A percentile compares a stretch with the other conserved stretches of the same genome.
Evolutionary conservation across 2,113 vertebrate genomes (phyloP).

Genomic region (Poeciliopsis turrubarensis): DNA sequence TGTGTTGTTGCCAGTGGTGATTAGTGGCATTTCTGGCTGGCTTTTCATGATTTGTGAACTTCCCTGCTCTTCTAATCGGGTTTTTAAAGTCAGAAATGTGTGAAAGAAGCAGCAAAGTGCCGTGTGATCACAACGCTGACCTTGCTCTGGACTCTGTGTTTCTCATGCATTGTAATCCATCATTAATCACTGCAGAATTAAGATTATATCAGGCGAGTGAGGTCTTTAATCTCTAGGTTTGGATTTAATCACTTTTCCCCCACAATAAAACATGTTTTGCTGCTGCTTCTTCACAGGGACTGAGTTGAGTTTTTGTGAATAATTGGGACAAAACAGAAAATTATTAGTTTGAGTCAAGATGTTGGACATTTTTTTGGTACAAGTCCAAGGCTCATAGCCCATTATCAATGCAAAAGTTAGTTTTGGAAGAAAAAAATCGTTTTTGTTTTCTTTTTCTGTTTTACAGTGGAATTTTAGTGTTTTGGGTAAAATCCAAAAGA

Average conservation of each 20-base stretch:
- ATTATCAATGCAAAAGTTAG: constrained; percentile 6
- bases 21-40: constrained; percentile 15
- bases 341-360: too few species aligned
- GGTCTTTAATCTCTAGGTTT: constrained; percentile 40
- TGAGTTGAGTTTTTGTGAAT: neutral
- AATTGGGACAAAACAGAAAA: neutral
- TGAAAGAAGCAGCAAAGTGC: constrained; percentile 16
- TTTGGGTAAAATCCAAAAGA: constrained; percentile 9
- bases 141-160: constrained; percentile 19
- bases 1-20: constrained; percentile 15
- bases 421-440: constrained; percentile 3
- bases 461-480: constrained; percentile 22
- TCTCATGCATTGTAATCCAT: constrained; percentile 48
- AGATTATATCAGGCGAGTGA: constrained; percentile 57
- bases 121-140: constrained; percentile 10
- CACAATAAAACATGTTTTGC: constrained; percentile 3
- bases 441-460: constrained; percentile 29
- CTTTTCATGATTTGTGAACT: constrained; percentile 15
- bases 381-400: neutral
- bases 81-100: constrained; percentile 44
- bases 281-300: neutral
- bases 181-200: constrained; percentile 36
- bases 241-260: constrained; percentile 30
- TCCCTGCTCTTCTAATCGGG: constrained; percentile 31
- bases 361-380: neutral